Conservation (phyloP, 2,797 vertebrate genomes). For the Centroberyx gerrardi region DNA sequence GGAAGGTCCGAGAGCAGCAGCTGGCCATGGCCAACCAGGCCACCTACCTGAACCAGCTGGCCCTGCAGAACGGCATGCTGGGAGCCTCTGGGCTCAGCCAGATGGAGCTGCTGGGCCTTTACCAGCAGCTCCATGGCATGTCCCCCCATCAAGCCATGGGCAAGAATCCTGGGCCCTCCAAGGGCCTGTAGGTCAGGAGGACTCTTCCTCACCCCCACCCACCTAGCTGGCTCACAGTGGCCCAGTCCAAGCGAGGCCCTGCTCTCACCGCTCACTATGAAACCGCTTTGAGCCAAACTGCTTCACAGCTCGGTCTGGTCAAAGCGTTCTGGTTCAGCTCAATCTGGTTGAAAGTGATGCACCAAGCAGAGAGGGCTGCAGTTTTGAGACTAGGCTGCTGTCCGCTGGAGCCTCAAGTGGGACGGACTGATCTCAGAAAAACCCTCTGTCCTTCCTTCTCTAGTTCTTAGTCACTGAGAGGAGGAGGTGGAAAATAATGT, state of each 20-base stretch:
- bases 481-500: conserved; percentile 66
- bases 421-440: conserved; percentile 27
- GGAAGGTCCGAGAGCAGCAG: conserved; percentile 97
- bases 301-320: conserved; percentile 2
- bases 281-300: conserved; percentile 31
- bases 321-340: conserved; percentile 30
- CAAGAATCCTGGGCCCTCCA: conserved; percentile 96
- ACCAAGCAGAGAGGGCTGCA: conserved; percentile 44
- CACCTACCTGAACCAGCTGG: conserved; percentile 93
- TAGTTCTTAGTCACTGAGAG: conserved; percentile 65
- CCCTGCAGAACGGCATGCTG: conserved; percentile 88
- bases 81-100: conserved; percentile 81
- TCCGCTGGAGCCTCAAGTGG: conserved; percentile 56
- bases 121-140: conserved; percentile 93
- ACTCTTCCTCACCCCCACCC: conserved; percentile 32
- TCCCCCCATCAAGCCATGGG: conserved; percentile 87
- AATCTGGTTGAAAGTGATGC: not conserved
- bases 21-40: conserved; percentile 93
- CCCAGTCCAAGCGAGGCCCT: conserved; percentile 45
- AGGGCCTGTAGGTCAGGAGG: conserved; percentile 89
- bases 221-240: conserved; percentile 45
- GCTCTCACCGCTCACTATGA: conserved; percentile 45
- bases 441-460: conserved; percentile 57
- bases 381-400: conserved; percentile 59
- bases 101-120: conserved; percentile 96